Base-by-base conservation (phyloP, 2,888 invertebrate species). In the Scaptodrosophila latifasciaeformis region DNA sequence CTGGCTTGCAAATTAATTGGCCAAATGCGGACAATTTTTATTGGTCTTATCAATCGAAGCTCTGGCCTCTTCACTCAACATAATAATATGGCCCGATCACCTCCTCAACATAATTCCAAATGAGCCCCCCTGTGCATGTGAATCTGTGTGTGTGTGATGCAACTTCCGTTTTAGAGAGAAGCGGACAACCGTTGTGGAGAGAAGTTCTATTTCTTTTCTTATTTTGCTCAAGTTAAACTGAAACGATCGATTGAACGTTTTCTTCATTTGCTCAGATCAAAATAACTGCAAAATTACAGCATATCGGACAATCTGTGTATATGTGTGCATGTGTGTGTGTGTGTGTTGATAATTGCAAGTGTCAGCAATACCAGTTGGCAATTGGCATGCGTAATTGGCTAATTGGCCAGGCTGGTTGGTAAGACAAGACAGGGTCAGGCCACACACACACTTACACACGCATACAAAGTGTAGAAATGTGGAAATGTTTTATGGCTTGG, bases 301-400 rank as follows among this genome's bases (percentile, higher is more conserved):
- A 68, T 55, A 10, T 24, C 24, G 24, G 37, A 15, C 9, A 13
- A 17, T 6, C 37, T 13, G 37, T 37, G 7, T 17, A 17, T 15
- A 3, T 18, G 37, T 17, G 12, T 12, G 31, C 13, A 13, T 31
- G 31, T n/a, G 31, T 2, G 30, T 30, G 2, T 2, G 31, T 31
- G 27, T 49, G 4, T 51, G 43, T 48, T 52, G 49, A 24, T 60
- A 66, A 67, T 67, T 67, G 54, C 47, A 44, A 65, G 57, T 57
- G 62, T 49, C 56, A 59, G 52, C 24, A 57, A 49, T 57, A 49
- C 49, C 57, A 58, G 58, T 40, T 54, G 43, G 65, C 70, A 69
- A 68, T 62, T 59, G 68, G 60, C 75, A 70, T 72, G 70, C 71
- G 75, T 75, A 74, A 78, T 74, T 74, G 76, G 60, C 69, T 68